Percentiles rank a stretch among this genome's conserved stretches.
Conservation (phyloP, 2,113 vertebrate species). For the Cettia cetti region DNA sequence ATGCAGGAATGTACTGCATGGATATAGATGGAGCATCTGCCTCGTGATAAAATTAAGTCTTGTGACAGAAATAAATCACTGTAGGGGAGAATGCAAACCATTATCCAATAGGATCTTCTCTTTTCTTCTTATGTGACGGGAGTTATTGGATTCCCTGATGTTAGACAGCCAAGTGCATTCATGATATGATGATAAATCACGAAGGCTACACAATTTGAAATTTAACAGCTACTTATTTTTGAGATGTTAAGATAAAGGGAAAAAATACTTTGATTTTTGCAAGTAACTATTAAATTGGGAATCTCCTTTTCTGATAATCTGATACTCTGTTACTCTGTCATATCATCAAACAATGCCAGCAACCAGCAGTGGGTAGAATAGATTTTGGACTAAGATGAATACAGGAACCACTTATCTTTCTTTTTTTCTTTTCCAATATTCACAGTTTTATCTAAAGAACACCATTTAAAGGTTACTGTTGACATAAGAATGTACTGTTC, state of each 20-base stretch:
- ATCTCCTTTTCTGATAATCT: conserved; percentile 72
- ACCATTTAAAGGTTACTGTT: conserved; percentile 70
- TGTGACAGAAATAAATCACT: conserved; percentile 81
- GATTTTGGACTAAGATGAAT: conserved; percentile 80
- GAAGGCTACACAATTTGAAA: conserved; percentile 73
- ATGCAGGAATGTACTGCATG: conserved; percentile 54
- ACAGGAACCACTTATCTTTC: conserved; percentile 67
- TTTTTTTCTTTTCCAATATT: conserved; percentile 58
- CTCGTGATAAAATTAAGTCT: conserved; percentile 80
- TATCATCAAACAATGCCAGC: conserved; percentile 72
- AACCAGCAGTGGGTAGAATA: conserved; percentile 72
- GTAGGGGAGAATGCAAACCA: conserved; percentile 66
- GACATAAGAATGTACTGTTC: conserved; percentile 68
- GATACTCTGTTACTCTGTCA: conserved; percentile 63
- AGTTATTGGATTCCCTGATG: conserved; percentile 81
- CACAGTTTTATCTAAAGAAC: conserved; percentile 71
- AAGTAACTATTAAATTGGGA: conserved; percentile 75
- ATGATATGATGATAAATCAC: conserved; percentile 77
- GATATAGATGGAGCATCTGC: conserved; percentile 77
- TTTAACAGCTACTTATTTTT: conserved; percentile 75
- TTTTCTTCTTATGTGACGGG: conserved; percentile 78
- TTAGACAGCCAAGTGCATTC: conserved; percentile 76
- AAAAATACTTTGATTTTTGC: conserved; percentile 60
- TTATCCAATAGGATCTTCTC: conserved; percentile 75
- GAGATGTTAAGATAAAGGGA: conserved; percentile 71